Percentiles rank a stretch among this genome's conserved stretches.
Conservation (phyloP, 2,888 invertebrate species). For the Zaprionus bogoriensis region DNA sequence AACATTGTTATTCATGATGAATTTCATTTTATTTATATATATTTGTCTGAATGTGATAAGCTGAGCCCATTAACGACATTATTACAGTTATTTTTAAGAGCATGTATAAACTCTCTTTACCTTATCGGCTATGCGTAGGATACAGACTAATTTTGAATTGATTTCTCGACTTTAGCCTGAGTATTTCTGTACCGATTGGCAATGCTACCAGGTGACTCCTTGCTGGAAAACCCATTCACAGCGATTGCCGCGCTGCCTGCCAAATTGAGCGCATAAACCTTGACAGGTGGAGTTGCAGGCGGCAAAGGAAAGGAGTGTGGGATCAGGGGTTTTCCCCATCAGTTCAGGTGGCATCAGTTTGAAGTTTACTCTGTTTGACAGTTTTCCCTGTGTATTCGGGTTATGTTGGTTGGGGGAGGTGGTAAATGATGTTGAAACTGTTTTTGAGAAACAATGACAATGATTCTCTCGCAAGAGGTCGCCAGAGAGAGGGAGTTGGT, state of each 20-base stretch:
- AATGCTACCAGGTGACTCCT: constrained; percentile 40
- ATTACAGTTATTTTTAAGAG: too few species aligned
- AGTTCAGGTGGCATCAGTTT: constrained; percentile 74
- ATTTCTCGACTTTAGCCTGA: too few species aligned
- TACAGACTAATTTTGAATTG: too few species aligned
- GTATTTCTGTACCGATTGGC: background rate
- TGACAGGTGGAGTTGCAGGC: constrained; percentile 44
- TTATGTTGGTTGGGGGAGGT: too few species aligned
- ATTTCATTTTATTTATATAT: too few species aligned
- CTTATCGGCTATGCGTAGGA: too few species aligned
- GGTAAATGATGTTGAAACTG: constrained; percentile 52
- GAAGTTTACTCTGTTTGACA: constrained; percentile 76
- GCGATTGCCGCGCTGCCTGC: constrained; percentile 57
- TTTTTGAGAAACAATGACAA: constrained; percentile 47
- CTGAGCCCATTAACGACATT: too few species aligned
- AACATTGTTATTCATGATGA: too few species aligned
- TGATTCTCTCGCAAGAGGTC: constrained; percentile 6
- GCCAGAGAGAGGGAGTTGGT: background rate
- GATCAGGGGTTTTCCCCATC: background rate
- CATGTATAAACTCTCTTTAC: too few species aligned
- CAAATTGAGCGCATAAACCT: constrained; percentile 75
- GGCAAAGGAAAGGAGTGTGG: background rate
- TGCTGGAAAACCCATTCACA: constrained; percentile 61
- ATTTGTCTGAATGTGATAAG: too few species aligned
- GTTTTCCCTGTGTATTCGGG: too few species aligned